A percentile compares a stretch with the other conserved stretches of the same genome.
Evolutionary conservation across 2,888 invertebrate genomes (phyloP).

Genomic region (Falcaria lacertinaria): DNA sequence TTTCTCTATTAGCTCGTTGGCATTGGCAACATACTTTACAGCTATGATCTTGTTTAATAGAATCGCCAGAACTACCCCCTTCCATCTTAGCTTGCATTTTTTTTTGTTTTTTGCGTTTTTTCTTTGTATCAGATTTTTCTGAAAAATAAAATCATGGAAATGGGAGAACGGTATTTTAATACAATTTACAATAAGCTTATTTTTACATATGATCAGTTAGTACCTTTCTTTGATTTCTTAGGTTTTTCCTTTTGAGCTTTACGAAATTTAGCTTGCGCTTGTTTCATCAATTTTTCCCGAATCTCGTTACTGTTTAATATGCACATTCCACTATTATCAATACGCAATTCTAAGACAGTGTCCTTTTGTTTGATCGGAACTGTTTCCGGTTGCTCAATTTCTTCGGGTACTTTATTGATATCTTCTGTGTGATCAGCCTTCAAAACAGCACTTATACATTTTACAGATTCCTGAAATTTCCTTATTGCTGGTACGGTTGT

Average conservation of each 20-base stretch:
- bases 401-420: background rate
- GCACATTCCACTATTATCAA: background rate
- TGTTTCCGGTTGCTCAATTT: background rate
- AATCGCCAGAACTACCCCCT: background rate
- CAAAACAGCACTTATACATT: background rate
- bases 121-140: background rate
- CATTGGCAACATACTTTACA: background rate
- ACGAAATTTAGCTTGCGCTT: background rate
- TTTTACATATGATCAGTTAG: too few relatives aligned
- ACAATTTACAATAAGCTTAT: too few relatives aligned
- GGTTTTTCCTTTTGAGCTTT: background rate
- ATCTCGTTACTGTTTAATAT: background rate
- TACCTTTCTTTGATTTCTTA: background rate
- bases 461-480: background rate
- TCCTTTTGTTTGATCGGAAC: background rate
- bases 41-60: background rate
- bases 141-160: background rate
- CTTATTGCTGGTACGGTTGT: background rate
- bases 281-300: background rate
- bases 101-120: background rate
- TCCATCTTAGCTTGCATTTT: background rate
- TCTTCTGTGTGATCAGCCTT: background rate
- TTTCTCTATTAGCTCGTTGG: background rate
- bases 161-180: too few relatives aligned
- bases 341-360: background rate